phyloP scores from a whole-genome alignment of 2,797 vertebrate genomes.

The Pelobates cultripes region DNA sequence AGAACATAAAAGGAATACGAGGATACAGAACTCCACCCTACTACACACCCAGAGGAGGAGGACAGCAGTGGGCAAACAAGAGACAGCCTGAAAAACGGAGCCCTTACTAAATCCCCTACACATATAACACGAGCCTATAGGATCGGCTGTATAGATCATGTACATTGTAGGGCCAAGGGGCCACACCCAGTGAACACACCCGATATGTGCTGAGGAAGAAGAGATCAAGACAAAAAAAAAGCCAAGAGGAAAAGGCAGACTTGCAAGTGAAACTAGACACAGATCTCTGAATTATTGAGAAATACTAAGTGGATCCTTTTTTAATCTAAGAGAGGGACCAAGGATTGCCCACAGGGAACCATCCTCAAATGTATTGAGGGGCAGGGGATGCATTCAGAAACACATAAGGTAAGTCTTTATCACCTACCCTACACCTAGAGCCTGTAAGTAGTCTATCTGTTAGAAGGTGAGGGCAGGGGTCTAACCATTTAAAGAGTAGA shows the following conservation, averaged over 20 bases:
- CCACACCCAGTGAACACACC: conserved; percentile 43
- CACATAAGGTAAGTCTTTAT: conserved; percentile 35
- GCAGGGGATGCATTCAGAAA: conserved; percentile 39
- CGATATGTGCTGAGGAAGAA: conserved; percentile 20
- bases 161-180: background rate
- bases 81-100: no score
- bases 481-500: no score
- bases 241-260: background rate
- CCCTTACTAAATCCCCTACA: background rate
- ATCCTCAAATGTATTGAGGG: background rate
- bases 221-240: background rate
- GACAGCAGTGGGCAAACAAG: background rate
- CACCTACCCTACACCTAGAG: background rate
- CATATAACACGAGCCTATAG: background rate
- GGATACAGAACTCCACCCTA: conserved; percentile 14
- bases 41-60: conserved; percentile 21
- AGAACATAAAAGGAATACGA: background rate
- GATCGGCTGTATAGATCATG: background rate
- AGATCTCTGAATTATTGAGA: background rate
- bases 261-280: background rate
- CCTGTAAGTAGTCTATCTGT: no score
- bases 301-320: no score
- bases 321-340: background rate
- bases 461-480: no score
- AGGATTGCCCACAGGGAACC: background rate